Evolutionary conservation across 2,113 vertebrate species (phyloP).

Genomic region (Hippocampus barbouri): DNA sequence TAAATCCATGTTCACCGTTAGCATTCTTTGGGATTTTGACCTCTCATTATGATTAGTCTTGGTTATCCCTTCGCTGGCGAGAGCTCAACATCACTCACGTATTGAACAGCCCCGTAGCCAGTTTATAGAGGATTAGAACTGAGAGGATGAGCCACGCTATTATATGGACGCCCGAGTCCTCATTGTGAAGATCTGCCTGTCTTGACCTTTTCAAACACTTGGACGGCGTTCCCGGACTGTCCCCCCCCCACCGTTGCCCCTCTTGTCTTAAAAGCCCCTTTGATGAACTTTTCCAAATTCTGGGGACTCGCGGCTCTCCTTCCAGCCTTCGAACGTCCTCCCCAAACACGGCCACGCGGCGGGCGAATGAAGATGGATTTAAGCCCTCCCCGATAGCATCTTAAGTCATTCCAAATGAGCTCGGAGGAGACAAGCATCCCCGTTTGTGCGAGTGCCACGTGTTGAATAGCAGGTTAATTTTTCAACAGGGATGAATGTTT

Average conservation of each 20-base stretch:
- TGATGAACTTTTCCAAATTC: conserved; percentile 95
- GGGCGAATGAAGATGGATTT: conserved; percentile 85
- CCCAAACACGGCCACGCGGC: conserved; percentile 78
- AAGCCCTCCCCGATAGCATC: conserved; percentile 84
- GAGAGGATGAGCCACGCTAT: conserved; percentile 78
- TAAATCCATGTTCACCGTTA: conserved; percentile 25
- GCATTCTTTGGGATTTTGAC: conserved; percentile 37
- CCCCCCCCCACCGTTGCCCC: conserved; percentile 79
- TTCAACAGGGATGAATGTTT: conserved; percentile 85
- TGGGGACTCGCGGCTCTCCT: conserved; percentile 59
- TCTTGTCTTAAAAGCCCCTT: conserved; percentile 71
- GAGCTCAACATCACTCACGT: conserved; percentile 67
- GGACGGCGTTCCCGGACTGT: conserved; percentile 82
- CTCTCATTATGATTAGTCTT: conserved; percentile 38
- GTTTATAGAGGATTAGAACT: conserved; percentile 89
- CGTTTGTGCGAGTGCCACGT: conserved; percentile 84
- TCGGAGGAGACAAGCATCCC: conserved; percentile 78
- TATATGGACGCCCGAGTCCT: conserved; percentile 88
- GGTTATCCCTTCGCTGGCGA: conserved; percentile 36
- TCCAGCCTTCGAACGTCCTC: conserved; percentile 51
- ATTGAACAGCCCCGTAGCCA: conserved; percentile 74
- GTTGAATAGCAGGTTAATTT: conserved; percentile 86
- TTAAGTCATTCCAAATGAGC: conserved; percentile 92
- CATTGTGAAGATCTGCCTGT: conserved; percentile 80
- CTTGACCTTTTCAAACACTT: conserved; percentile 81